These are phyloP conservation scores for Pseudomyrmex cubaensis DNA, from an alignment of 1,140 invertebrate species.

Conservation along the genomic window DNA sequence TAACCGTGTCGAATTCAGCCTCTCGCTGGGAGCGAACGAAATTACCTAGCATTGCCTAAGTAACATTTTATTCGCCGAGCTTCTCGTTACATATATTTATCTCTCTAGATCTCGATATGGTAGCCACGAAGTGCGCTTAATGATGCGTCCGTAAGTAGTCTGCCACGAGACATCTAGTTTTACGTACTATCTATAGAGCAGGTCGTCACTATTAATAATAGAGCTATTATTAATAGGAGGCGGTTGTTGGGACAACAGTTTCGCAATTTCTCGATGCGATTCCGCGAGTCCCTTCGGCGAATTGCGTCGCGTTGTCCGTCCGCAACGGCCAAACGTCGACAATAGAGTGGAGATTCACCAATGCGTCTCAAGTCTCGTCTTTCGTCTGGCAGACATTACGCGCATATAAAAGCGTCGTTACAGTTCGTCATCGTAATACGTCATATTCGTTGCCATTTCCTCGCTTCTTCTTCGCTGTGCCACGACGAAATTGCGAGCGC, in stretches of 20 bases:
- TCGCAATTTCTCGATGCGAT: conserved; percentile 61
- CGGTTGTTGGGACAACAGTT: conserved; percentile 64
- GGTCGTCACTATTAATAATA: conserved; percentile 73
- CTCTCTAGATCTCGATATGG: neutral
- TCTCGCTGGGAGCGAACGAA: neutral
- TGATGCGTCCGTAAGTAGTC: conserved; percentile 56
- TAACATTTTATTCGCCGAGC: neutral
- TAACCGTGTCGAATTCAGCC: conserved; percentile 4
- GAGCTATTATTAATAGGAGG: conserved; percentile 75
- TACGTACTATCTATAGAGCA: conserved; percentile 74
- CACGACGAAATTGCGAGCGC: neutral
- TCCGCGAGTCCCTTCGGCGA: conserved; percentile 32
- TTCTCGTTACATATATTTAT: conserved; percentile 6
- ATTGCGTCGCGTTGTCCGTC: conserved; percentile 50
- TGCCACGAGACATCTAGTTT: conserved; percentile 33
- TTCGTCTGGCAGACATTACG: conserved; percentile 13
- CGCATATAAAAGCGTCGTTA: neutral
- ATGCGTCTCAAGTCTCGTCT: neutral
- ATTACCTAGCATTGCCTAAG: neutral
- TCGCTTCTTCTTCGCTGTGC: neutral
- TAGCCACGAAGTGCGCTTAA: conserved; percentile 35
- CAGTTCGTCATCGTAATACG: conserved; percentile 29
- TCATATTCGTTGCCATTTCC: neutral
- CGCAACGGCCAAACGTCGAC: conserved; percentile 17
- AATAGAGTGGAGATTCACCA: conserved; percentile 15